These are phyloP conservation scores for Uria lomvia DNA, from an alignment of 2,113 vertebrate genomes.

Conservation along the genomic window DNA sequence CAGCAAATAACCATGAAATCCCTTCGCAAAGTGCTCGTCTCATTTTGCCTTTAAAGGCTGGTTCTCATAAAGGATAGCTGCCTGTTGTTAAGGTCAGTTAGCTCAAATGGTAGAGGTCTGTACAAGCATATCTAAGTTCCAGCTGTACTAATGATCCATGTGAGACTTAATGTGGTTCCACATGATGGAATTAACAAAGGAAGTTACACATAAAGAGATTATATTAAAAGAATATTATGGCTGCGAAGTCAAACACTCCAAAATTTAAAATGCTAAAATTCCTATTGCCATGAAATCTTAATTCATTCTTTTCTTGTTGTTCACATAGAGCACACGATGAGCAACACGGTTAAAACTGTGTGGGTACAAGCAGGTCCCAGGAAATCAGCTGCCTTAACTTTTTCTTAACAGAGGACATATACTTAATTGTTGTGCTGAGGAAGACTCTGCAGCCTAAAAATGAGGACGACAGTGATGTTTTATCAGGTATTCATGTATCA, in stretches of 20 bases:
- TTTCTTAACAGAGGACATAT: not conserved
- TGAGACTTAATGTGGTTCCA: not conserved
- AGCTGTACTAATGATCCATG: not conserved
- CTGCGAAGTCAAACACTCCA: not conserved
- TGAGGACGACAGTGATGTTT: not conserved
- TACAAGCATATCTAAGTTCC: not conserved
- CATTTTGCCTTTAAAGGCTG: not conserved
- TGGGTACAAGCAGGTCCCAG: not conserved
- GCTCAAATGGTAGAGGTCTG: not conserved
- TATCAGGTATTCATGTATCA: not conserved
- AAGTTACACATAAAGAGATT: not conserved
- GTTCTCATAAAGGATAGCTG: not conserved
- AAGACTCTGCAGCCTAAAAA: not conserved
- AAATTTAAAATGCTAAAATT: constrained; percentile 8
- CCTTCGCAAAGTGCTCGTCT: not conserved
- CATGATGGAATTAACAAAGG: constrained; percentile 1
- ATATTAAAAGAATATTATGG: not conserved
- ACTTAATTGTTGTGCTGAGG: not conserved
- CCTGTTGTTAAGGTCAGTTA: not conserved
- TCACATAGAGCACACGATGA: not conserved
- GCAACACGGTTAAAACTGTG: not conserved
- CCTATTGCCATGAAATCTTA: not conserved
- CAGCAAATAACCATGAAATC: not conserved
- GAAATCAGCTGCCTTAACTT: not conserved
- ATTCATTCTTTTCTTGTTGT: not conserved